Conservation (phyloP, 2,113 vertebrate genomes). For the Sakesphorus luctuosus region DNA sequence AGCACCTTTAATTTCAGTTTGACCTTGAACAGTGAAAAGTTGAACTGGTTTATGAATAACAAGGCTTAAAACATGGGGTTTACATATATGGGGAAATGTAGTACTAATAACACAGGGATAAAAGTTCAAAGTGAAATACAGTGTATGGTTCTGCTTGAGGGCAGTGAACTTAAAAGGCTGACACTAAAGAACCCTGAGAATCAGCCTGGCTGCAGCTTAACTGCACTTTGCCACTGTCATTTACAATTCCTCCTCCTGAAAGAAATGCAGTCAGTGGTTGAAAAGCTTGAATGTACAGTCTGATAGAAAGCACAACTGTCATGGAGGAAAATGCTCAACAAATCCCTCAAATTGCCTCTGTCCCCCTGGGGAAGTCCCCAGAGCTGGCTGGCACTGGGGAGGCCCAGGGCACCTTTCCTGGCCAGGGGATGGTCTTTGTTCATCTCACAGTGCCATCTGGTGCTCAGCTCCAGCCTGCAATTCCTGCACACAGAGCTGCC, state of each 20-base stretch:
- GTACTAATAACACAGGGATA: neutral
- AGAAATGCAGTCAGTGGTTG: neutral
- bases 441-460: slow-evolving; percentile 27
- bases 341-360: neutral
- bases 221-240: neutral
- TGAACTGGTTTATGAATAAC: neutral
- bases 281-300: neutral
- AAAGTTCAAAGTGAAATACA: neutral
- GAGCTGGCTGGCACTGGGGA: too few species aligned
- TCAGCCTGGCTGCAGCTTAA: neutral
- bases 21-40: neutral
- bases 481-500: neutral
- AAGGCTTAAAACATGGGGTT: neutral
- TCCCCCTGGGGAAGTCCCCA: neutral
- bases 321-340: neutral
- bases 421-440: neutral
- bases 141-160: neutral
- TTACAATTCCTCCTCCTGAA: neutral
- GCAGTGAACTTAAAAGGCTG: neutral
- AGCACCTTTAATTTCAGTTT: neutral
- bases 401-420: neutral
- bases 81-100: neutral
- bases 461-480: neutral
- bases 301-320: neutral
- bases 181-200: neutral